Conservation (phyloP, 2,888 invertebrate species). For the Drosophila tanythrix region DNA sequence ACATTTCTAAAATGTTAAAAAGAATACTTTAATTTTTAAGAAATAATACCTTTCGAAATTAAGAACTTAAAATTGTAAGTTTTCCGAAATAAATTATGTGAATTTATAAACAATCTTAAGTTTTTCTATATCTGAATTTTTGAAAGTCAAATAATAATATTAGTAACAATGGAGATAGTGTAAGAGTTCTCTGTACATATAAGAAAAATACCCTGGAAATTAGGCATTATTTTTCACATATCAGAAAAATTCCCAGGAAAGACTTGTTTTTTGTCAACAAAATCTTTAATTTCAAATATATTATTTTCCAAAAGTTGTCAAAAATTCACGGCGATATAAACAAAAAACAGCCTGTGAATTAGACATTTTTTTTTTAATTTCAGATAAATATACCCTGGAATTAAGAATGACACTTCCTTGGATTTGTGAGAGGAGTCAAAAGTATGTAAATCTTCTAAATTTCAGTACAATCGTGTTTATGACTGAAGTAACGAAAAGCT, state of each 20-base stretch:
- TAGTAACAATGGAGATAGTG: neutral
- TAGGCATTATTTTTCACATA: neutral
- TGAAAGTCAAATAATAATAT: neutral
- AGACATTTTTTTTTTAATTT: neutral
- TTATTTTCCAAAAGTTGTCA: neutral
- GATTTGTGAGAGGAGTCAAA: neutral
- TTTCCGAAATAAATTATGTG: neutral
- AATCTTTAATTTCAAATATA: neutral
- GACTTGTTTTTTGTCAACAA: neutral
- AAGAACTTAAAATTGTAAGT: neutral
- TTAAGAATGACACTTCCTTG: too few relatives aligned
- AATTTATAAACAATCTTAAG: neutral
- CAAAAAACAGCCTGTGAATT: neutral
- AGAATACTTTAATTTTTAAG: neutral
- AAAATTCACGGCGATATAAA: neutral
- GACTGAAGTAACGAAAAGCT: neutral
- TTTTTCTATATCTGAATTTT: neutral
- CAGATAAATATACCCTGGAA: neutral
- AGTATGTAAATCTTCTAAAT: neutral
- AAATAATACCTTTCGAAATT: neutral
- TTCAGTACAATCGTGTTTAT: neutral
- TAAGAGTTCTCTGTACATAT: neutral
- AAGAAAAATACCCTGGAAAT: neutral
- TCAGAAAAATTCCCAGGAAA: neutral
- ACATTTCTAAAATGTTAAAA: neutral